Conservation (phyloP, 2,797 vertebrate genomes). For the Xyrichtys novacula region DNA sequence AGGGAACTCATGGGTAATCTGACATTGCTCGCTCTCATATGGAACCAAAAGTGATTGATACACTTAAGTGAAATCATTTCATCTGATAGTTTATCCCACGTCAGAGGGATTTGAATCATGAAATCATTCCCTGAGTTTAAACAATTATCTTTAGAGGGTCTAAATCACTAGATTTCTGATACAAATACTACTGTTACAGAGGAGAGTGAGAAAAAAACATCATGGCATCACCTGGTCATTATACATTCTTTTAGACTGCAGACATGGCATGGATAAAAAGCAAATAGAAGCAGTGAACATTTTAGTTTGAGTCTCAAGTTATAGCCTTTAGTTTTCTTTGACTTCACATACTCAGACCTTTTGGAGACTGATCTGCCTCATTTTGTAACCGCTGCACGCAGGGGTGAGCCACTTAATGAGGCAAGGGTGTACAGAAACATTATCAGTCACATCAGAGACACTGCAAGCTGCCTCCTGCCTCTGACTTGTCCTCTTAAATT, state of each 20-base stretch:
- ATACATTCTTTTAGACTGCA: conserved; percentile 66
- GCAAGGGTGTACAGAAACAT: conserved; percentile 31
- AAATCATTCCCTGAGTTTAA: conserved; percentile 78
- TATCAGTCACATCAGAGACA: conserved; percentile 56
- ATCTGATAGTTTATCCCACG: conserved; percentile 64
- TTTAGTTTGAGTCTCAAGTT: conserved; percentile 47
- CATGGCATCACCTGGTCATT: conserved; percentile 66
- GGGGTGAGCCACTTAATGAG: conserved; percentile 37
- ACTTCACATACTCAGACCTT: conserved; percentile 29
- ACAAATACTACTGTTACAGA: conserved; percentile 61
- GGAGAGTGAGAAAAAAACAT: conserved; percentile 52
- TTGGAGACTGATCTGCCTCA: conserved; percentile 27
- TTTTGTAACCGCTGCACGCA: conserved; percentile 39
- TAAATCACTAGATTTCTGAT: conserved; percentile 66
- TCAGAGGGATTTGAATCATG: conserved; percentile 70
- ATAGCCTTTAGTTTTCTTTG: conserved; percentile 11
- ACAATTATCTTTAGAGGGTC: conserved; percentile 76
- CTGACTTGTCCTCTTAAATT: conserved; percentile 40
- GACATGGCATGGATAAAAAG: conserved; percentile 18
- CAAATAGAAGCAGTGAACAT: conserved; percentile 39
- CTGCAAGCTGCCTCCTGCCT: conserved; percentile 26
- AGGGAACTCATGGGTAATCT: conserved; percentile 6
- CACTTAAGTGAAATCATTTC: conserved; percentile 67
- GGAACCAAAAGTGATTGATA: conserved; percentile 62
- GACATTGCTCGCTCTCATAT: conserved; percentile 50